These are phyloP conservation scores for Neostethus bicornis DNA, from an alignment of 2,797 vertebrate genomes.

Conservation along the genomic window DNA sequence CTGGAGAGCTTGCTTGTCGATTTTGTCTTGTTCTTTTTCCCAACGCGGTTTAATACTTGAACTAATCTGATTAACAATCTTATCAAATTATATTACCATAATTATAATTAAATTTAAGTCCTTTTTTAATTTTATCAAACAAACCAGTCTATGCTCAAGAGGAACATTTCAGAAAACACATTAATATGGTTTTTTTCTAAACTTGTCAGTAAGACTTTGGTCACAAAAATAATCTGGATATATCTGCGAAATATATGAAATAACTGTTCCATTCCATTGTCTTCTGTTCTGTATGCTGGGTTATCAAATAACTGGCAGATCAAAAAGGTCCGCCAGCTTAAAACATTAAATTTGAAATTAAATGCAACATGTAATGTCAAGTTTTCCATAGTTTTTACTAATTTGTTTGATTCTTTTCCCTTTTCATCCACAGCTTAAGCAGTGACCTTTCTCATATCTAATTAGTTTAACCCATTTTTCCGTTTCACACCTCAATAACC, in stretches of 20 bases:
- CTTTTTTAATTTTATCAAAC: too few species aligned
- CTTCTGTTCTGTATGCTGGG: too few species aligned
- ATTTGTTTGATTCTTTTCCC: slow-evolving; percentile 6
- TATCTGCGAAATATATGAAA: not conserved
- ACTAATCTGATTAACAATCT: too few species aligned
- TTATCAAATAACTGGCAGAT: not conserved
- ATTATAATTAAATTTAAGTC: too few species aligned
- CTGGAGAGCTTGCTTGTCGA: too few species aligned
- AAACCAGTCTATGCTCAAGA: too few species aligned
- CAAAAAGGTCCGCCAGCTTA: not conserved
- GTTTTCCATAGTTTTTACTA: slow-evolving; percentile 5
- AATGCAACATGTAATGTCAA: not conserved
- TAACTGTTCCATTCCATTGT: too few species aligned
- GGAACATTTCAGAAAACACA: too few species aligned
- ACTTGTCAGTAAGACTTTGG: not conserved
- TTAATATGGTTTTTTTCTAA: not conserved
- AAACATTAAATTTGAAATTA: slow-evolving; percentile 3
- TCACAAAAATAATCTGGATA: not conserved
- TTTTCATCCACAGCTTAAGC: not conserved
- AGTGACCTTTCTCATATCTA: slow-evolving; percentile 32
- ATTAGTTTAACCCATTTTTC: slow-evolving; percentile 24
- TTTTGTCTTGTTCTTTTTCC: too few species aligned
- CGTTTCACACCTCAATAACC: too few species aligned
- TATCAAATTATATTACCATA: too few species aligned
- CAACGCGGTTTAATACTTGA: too few species aligned